phyloP scores from a whole-genome alignment of 2,888 invertebrate species.

The Xestia rhomboidea region DNA sequence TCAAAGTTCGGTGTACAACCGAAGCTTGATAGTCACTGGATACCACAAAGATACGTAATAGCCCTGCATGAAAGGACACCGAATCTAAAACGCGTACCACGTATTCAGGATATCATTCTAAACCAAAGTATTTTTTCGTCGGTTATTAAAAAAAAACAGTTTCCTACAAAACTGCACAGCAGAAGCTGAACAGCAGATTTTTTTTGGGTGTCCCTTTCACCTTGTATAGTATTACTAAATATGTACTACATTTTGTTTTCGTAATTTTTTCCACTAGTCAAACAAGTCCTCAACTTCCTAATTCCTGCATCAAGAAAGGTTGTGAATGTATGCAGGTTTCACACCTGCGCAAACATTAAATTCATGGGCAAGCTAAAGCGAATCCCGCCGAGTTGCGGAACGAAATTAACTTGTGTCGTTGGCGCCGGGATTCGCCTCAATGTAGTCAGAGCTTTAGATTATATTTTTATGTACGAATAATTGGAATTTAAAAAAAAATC shows the following conservation, averaged over 20 bases:
- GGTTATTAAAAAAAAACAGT: no score
- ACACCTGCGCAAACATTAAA: slow-evolving; percentile 61
- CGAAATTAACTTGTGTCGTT: not conserved
- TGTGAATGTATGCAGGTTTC: slow-evolving; percentile 59
- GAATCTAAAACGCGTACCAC: no score
- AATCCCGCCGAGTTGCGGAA: not conserved
- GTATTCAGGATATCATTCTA: no score
- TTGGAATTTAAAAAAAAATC: slow-evolving; percentile 46
- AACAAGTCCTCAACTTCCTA: not conserved
- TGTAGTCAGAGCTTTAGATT: not conserved
- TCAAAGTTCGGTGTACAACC: no score
- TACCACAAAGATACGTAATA: no score
- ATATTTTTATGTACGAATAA: slow-evolving; percentile 61
- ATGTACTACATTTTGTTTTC: not conserved
- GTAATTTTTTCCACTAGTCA: not conserved
- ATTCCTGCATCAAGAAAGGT: slow-evolving; percentile 15
- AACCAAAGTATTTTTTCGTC: no score
- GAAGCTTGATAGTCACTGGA: no score
- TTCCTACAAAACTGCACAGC: no score
- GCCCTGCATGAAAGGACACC: no score
- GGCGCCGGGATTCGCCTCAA: not conserved
- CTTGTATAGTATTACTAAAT: no score
- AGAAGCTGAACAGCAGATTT: no score
- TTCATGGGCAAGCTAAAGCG: slow-evolving; percentile 6
- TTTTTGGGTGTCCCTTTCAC: no score